phyloP scores from a whole-genome alignment of 1,140 invertebrate species.

The Macrocentrus cingulum region DNA sequence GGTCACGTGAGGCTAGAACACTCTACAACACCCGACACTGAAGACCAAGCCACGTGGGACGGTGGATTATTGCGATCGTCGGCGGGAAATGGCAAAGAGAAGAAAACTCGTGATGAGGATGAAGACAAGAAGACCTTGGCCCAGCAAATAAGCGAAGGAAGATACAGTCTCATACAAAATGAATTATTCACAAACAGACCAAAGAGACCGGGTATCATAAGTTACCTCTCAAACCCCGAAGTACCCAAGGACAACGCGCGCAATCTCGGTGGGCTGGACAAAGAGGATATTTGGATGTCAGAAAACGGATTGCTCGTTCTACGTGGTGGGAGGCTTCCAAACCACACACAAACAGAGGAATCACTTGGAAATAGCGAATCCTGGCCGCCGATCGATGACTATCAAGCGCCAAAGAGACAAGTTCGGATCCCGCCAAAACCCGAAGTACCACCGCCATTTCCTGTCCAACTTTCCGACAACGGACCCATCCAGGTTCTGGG shows the following conservation, averaged over 20 bases:
- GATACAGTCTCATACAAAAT: slow-evolving; percentile 85
- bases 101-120: slow-evolving; percentile 63
- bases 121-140: slow-evolving; percentile 80
- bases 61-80: slow-evolving; percentile 68
- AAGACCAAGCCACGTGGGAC: slow-evolving; percentile 63
- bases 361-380: slow-evolving; percentile 44
- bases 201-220: slow-evolving; percentile 76
- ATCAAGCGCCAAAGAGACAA: slow-evolving; percentile 75
- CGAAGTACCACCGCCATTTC: slow-evolving; percentile 84
- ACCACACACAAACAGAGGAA: slow-evolving; percentile 45
- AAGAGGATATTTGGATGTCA: slow-evolving; percentile 85
- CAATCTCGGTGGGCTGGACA: slow-evolving; percentile 77
- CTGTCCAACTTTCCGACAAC: slow-evolving; percentile 77
- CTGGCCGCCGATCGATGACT: slow-evolving; percentile 82
- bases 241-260: slow-evolving; percentile 75
- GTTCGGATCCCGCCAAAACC: slow-evolving; percentile 75
- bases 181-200: slow-evolving; percentile 72
- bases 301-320: slow-evolving; percentile 85
- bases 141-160: slow-evolving; percentile 84
- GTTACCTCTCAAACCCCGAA: slow-evolving; percentile 76
- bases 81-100: slow-evolving; percentile 66
- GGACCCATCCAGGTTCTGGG: slow-evolving; percentile 77
- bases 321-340: slow-evolving; percentile 72
- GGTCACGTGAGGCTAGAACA: slow-evolving; percentile 37
- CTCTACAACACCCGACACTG: slow-evolving; percentile 24